Conservation (phyloP, 2,797 vertebrate species). For the Chelon labrosus region DNA sequence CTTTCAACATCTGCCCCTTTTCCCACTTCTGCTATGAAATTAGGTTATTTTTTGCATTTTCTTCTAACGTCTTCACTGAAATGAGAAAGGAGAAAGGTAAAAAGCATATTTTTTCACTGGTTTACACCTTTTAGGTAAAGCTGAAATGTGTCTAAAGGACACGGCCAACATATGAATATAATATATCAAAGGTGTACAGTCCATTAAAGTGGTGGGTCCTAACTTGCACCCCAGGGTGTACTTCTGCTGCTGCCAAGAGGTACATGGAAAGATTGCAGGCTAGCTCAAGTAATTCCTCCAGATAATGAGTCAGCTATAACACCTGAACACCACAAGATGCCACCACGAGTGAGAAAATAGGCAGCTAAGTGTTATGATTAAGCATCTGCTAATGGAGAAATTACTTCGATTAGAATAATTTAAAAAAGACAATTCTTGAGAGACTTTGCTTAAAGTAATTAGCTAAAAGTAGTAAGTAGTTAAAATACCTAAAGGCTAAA, state of each 20-base stretch:
- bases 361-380: neutral
- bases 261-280: constrained; percentile 5
- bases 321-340: neutral
- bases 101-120: neutral
- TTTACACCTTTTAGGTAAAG: neutral
- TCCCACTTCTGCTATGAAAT: constrained; percentile 20
- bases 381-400: neutral
- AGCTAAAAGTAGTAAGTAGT: no score
- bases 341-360: neutral
- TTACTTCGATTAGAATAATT: neutral
- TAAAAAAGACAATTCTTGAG: no score
- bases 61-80: constrained; percentile 2
- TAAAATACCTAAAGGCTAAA: neutral
- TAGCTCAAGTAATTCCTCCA: constrained; percentile 15
- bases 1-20: constrained; percentile 4
- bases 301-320: neutral
- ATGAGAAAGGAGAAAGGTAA: constrained; percentile 1
- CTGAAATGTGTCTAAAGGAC: constrained; percentile 16
- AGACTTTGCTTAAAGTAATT: no score
- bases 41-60: neutral
- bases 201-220: constrained; percentile 20
- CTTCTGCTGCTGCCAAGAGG: constrained; percentile 6
- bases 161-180: constrained; percentile 23
- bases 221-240: constrained; percentile 17
- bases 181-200: constrained; percentile 37